phyloP scores from a whole-genome alignment of 2,113 vertebrate species.

The Oceanites oceanicus region DNA sequence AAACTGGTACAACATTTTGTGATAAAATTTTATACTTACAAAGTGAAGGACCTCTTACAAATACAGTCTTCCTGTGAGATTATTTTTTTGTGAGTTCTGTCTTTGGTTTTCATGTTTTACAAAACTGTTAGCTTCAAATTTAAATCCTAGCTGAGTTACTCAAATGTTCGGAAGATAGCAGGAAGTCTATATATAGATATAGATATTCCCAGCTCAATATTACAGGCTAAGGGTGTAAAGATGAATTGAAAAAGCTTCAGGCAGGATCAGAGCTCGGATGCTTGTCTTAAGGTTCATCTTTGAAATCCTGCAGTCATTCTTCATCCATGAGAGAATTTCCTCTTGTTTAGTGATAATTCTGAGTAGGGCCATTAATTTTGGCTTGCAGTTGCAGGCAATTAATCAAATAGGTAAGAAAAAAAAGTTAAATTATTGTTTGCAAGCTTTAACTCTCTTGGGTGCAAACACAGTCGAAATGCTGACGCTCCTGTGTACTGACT shows the following conservation, averaged over 20 bases:
- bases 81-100: not conserved
- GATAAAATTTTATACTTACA: not conserved
- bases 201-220: not conserved
- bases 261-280: not conserved
- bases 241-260: not conserved
- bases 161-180: not conserved
- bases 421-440: not conserved
- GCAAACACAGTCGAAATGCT: not conserved
- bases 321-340: not conserved
- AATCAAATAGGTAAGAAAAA: not conserved
- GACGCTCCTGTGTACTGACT: not conserved
- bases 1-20: not conserved
- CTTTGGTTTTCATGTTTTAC: not conserved
- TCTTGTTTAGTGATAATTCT: not conserved
- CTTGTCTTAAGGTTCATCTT: not conserved
- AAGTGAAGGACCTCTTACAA: not conserved
- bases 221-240: not conserved
- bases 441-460: not conserved
- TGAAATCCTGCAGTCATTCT: not conserved
- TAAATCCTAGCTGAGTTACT: not conserved
- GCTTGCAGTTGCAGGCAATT: not conserved
- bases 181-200: not conserved
- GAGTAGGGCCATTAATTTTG: slow-evolving; percentile 5
- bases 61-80: not conserved
- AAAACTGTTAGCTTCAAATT: not conserved